Evolutionary conservation across 2,888 invertebrate species (phyloP).

Genomic region (Eupithecia subumbrata): DNA sequence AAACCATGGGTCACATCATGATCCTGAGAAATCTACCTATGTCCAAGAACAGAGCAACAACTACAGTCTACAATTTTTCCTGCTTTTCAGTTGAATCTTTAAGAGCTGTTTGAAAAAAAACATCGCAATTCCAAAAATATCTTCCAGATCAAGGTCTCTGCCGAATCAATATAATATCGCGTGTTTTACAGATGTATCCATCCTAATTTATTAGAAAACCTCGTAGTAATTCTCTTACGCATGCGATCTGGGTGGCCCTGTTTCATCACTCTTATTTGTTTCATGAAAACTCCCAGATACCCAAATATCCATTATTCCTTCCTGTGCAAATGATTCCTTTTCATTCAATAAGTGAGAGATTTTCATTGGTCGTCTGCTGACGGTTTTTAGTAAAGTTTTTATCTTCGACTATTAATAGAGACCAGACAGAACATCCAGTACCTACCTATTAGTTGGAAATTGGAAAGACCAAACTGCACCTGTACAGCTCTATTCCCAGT

Average conservation of each 20-base stretch:
- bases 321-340: not conserved
- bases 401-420: not conserved
- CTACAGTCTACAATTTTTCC: not conserved
- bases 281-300: not conserved
- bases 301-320: not conserved
- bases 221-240: conserved; percentile 7
- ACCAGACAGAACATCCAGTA: not conserved
- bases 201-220: conserved; percentile 23
- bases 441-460: not conserved
- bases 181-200: conserved; percentile 23
- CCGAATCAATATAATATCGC: conserved; percentile 27
- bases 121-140: conserved; percentile 21
- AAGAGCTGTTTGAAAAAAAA: conserved; percentile 13
- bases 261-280: not conserved
- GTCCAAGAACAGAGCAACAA: not conserved
- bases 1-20: not conserved
- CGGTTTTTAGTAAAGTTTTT: not conserved
- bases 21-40: not conserved
- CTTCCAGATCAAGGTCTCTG: conserved; percentile 25
- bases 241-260: not conserved
- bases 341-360: not conserved
- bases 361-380: not conserved
- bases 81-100: not conserved
- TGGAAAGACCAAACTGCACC: not conserved
- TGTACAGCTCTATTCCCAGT: not conserved